Base-by-base conservation (phyloP, 2,888 invertebrate species). In the Pelosia muscerda region DNA sequence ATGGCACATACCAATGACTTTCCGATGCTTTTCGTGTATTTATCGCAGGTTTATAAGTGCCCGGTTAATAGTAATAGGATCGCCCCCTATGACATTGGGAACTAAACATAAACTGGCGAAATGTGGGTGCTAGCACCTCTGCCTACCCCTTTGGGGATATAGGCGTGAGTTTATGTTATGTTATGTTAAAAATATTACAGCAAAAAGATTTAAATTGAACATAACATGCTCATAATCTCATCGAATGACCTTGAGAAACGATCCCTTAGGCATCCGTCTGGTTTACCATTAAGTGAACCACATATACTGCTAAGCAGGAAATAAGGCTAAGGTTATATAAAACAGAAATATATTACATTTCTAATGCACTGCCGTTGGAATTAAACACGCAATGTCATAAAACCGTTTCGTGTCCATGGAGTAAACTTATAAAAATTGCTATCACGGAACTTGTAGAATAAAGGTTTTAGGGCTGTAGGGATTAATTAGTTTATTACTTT, bases 361-460 rank as follows among this genome's bases (percentile, higher is more conserved):
- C 25, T 60, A 74, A 83, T 86, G 85, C 86, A 85, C 76, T 75
- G 72, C 68, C 79, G 76, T 82, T 79, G 78, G 72, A 81, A 76
- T 75, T 72, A 75, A 82, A 74, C 87, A 86, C 87, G 86, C 86
- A 75, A 86, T 73, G 74, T 68, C 71, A 79, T 82, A 78, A 79
- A 81, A 74, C 64, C 19, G 67, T 75, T 83, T 81, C 86, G 84
- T 86, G 85, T 74, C 69, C 74, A 68, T 68, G 72, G 54, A 75
- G 66, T 66, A 65, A 60, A 31, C 23, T n/a, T 64, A 69, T 70
- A 63, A 59, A 71, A 25, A 49, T 42, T 54, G 28, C 11, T 67
- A 69, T 76, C 75, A 79, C 79, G 61, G 64, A 58, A 58, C 5
- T 34, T 38, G 11, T 28, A 56, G 13, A 55, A 25, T 49, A n/a